These are phyloP conservation scores for Anhinga rufa DNA, from an alignment of 2,113 vertebrate species.

Conservation along the genomic window DNA sequence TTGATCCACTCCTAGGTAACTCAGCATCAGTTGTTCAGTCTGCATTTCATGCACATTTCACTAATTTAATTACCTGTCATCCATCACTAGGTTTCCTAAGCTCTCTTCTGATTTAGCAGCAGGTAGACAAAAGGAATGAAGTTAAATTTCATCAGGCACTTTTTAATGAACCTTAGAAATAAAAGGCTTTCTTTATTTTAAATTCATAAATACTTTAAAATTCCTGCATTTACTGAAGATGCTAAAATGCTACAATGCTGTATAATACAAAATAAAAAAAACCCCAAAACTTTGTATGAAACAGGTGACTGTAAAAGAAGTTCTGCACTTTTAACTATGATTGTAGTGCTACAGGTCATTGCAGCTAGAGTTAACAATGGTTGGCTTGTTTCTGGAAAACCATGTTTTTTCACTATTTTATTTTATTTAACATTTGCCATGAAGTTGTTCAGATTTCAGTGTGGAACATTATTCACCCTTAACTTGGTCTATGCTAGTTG, in stretches of 20 bases:
- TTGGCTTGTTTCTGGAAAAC: background rate
- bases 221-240: background rate
- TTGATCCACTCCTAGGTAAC: background rate
- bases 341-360: background rate
- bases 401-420: background rate
- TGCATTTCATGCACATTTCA: background rate
- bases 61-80: background rate
- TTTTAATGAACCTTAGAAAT: background rate
- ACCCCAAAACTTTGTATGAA: rapidly evolving
- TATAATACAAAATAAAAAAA: background rate
- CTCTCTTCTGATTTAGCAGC: background rate
- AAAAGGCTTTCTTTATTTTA: background rate
- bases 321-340: background rate
- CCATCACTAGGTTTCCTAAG: background rate
- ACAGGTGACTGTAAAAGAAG: background rate
- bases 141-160: background rate
- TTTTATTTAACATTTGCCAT: background rate
- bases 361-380: background rate
- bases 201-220: background rate
- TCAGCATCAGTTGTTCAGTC: background rate
- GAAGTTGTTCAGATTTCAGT: background rate
- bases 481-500: background rate
- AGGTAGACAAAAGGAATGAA: background rate
- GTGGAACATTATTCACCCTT: background rate
- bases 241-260: background rate